Evolutionary conservation across 2,888 invertebrate species (phyloP).

Genomic region (Drosophila lutescens): DNA sequence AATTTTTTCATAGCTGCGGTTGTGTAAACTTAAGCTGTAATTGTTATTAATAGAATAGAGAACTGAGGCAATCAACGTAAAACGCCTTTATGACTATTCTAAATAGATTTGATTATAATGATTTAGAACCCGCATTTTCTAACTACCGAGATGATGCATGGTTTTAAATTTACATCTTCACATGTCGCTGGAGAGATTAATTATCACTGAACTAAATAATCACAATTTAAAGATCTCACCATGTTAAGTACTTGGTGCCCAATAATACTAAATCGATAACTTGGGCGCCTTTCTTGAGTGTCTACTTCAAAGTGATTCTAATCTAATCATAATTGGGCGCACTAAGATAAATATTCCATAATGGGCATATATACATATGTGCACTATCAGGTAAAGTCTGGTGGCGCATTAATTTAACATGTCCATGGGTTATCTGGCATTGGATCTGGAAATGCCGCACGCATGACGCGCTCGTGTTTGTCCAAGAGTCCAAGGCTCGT

Average conservation of each 20-base stretch:
- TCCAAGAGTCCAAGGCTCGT: constrained; percentile 1
- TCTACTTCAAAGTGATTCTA: constrained; percentile 14
- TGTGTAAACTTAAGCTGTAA: constrained; percentile 2
- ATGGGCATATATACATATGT: background rate
- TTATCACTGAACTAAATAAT: background rate
- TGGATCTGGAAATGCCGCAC: constrained; percentile 13
- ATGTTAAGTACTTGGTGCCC: background rate
- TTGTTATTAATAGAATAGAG: constrained; percentile 16
- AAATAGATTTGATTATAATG: background rate
- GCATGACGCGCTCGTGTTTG: constrained; percentile 5
- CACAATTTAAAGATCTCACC: background rate
- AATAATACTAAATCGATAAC: constrained; percentile 2
- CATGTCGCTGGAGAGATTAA: background rate
- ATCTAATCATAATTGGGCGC: constrained; percentile 14
- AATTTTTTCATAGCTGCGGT: background rate
- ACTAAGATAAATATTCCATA: constrained; percentile 24
- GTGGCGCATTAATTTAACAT: background rate
- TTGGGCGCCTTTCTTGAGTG: constrained; percentile 1
- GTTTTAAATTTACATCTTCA: background rate
- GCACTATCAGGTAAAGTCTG: constrained; percentile 11
- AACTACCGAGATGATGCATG: background rate
- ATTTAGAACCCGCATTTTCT: background rate
- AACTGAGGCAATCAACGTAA: constrained; percentile 6
- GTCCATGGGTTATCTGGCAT: constrained; percentile 5
- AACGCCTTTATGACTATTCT: background rate